phyloP scores from a whole-genome alignment of 2,888 invertebrate species.

The Calameuta idolon region DNA sequence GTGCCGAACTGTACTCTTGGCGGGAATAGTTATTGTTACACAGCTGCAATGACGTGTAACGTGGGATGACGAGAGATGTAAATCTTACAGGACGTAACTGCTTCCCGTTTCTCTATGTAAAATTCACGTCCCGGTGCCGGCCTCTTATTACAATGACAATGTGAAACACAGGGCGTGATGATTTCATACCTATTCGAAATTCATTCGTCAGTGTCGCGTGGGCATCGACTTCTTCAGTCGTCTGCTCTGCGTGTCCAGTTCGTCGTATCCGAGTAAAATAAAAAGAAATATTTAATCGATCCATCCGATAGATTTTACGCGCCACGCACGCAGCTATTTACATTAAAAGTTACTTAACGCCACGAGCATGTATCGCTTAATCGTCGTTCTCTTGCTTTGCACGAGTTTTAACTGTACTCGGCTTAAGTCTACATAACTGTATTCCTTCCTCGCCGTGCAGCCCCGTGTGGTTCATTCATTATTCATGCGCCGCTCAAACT shows the following conservation, averaged over 20 bases:
- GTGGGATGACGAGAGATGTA: no score
- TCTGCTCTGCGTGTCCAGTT: not conserved
- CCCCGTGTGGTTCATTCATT: constrained; percentile 46
- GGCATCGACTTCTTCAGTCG: not conserved
- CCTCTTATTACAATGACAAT: not conserved
- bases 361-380: constrained; percentile 24
- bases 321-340: not conserved
- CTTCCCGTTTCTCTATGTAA: not conserved
- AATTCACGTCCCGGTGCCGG: not conserved
- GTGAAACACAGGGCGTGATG: not conserved
- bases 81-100: not conserved
- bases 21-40: not conserved
- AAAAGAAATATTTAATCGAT: not conserved
- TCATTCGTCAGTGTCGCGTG: not conserved
- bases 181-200: not conserved
- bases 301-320: not conserved
- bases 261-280: not conserved
- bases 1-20: not conserved
- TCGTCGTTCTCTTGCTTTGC: constrained; percentile 24
- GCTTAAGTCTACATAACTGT: constrained; percentile 25
- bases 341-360: not conserved
- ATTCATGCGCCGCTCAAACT: constrained; percentile 50
- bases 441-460: constrained; percentile 46
- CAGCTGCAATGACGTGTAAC: no score
- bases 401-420: constrained; percentile 41